phyloP scores from a whole-genome alignment of 2,797 vertebrate species.

The Nyctibius grandis region DNA sequence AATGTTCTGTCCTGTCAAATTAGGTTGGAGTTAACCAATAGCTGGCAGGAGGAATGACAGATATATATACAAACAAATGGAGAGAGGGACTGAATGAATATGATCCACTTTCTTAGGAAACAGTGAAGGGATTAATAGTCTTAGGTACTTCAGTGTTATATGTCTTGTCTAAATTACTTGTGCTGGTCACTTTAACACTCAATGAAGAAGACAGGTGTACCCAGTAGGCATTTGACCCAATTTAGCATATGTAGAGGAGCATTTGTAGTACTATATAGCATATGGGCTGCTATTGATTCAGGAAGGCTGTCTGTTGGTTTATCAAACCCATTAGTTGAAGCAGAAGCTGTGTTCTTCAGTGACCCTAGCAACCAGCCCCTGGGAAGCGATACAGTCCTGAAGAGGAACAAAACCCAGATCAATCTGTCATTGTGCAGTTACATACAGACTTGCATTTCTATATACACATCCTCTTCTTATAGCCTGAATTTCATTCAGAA shows the following conservation, averaged over 20 bases:
- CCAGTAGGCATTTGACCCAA: not conserved
- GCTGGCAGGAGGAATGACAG: not conserved
- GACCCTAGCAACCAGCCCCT: not conserved
- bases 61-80: not conserved
- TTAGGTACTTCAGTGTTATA: not conserved
- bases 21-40: not conserved
- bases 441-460: not conserved
- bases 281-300: not conserved
- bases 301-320: not conserved
- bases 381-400: not conserved
- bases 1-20: not conserved
- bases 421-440: not conserved
- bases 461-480: not conserved
- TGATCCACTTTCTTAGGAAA: not conserved
- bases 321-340: not conserved
- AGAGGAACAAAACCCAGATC: not conserved
- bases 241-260: not conserved
- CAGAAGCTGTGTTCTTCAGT: not conserved
- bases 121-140: not conserved
- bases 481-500: not conserved
- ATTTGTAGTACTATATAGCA: not conserved
- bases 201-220: not conserved
- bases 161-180: not conserved
- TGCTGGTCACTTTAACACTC: not conserved
- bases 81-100: not conserved